Percentiles rank a stretch among this genome's conserved stretches.
phyloP scores from a whole-genome alignment of 2,797 vertebrate species.

The Potorous gilbertii region DNA sequence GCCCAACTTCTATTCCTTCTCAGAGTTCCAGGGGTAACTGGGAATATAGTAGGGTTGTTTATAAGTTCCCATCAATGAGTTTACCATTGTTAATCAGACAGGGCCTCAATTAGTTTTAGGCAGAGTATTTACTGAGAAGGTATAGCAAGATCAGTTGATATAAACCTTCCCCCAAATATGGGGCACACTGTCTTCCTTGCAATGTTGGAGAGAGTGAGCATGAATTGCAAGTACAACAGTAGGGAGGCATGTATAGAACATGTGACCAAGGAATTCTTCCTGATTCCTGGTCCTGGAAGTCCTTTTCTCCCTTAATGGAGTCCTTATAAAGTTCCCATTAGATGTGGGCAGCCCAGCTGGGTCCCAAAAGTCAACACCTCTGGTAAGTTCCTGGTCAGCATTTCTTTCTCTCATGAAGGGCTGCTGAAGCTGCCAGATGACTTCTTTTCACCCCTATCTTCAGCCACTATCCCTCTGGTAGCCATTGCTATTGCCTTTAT shows the following conservation, averaged over 20 bases:
- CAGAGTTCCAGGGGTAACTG: neutral
- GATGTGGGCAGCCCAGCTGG: neutral
- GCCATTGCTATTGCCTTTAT: neutral
- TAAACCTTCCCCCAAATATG: neutral
- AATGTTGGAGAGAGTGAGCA: neutral
- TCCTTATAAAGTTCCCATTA: neutral
- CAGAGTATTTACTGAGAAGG: neutral
- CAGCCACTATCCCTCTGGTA: neutral
- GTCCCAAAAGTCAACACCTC: neutral
- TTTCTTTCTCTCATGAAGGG: neutral
- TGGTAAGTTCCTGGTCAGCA: neutral
- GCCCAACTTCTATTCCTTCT: neutral
- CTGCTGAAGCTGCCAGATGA: neutral
- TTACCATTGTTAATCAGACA: neutral
- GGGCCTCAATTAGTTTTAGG: neutral
- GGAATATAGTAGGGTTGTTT: neutral
- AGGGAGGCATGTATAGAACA: neutral
- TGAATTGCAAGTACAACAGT: neutral
- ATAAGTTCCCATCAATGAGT: neutral
- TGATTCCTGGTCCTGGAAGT: neutral
- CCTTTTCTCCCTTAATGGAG: neutral
- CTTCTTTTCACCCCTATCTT: neutral
- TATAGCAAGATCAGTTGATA: neutral
- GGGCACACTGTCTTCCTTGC: neutral
- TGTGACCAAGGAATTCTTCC: neutral